Evolutionary conservation across 2,888 invertebrate genomes (phyloP).

Genomic region (Melanargia galathea): DNA sequence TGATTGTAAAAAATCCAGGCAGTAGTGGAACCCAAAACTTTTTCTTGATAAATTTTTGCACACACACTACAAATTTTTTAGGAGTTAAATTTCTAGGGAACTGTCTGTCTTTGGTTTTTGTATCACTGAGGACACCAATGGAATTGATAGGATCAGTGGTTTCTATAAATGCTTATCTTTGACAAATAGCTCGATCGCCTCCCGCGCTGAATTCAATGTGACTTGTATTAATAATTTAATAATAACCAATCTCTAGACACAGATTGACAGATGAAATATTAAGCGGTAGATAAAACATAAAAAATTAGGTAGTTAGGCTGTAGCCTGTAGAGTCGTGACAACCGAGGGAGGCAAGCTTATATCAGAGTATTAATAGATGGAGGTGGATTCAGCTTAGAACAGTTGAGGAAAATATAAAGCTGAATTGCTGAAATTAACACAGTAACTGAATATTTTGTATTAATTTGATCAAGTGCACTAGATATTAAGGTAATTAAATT

Average conservation of each 20-base stretch:
- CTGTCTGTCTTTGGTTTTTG: not conserved
- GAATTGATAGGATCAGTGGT: constrained; percentile 25
- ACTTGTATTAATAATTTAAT: constrained; percentile 24
- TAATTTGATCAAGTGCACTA: too few relatives aligned
- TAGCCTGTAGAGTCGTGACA: not conserved
- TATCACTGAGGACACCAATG: constrained; percentile 19
- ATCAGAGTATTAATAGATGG: too few relatives aligned
- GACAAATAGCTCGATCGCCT: constrained; percentile 38
- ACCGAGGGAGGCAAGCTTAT: not conserved
- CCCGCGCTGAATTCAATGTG: constrained; percentile 29
- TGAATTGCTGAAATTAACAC: too few relatives aligned
- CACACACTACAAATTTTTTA: too few relatives aligned
- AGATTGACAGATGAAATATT: constrained; percentile 22
- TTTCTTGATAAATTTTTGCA: too few relatives aligned
- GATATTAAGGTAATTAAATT: too few relatives aligned
- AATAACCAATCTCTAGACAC: constrained; percentile 2
- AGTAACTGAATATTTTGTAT: too few relatives aligned
- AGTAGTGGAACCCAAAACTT: too few relatives aligned
- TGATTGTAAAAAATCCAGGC: not conserved
- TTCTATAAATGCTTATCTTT: constrained; percentile 37
- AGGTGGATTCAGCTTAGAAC: too few relatives aligned
- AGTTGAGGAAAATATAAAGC: too few relatives aligned
- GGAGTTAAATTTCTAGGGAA: not conserved
- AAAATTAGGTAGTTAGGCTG: not conserved
- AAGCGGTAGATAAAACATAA: constrained; percentile 12